Conservation (phyloP, 2,797 vertebrate species). For the Peromyscus aztecus region DNA sequence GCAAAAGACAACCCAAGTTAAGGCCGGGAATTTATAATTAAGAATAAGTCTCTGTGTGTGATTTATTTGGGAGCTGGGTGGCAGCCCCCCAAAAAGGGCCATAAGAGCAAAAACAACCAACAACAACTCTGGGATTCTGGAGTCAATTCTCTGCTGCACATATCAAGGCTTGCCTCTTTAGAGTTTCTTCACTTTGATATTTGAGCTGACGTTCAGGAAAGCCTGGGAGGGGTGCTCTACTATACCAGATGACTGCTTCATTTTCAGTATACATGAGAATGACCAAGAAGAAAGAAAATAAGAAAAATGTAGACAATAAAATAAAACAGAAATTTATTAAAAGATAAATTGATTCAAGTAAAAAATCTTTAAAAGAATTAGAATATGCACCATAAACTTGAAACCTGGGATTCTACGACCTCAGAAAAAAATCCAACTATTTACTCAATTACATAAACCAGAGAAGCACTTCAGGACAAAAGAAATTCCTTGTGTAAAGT, state of each 20-base stretch:
- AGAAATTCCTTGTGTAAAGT: slow-evolving; percentile 19
- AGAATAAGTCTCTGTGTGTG: too few species aligned
- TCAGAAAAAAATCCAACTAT: slow-evolving; percentile 34
- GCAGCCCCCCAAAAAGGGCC: too few species aligned
- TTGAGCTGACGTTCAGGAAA: not conserved
- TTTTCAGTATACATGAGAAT: not conserved
- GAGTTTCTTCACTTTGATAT: not conserved
- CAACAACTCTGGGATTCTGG: not conserved
- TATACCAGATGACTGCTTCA: not conserved
- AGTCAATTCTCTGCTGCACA: not conserved
- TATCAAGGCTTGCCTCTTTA: not conserved
- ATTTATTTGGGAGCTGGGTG: too few species aligned
- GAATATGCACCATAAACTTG: not conserved
- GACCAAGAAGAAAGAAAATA: not conserved
- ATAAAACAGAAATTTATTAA: slow-evolving; percentile 29
- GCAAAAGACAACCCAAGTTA: too few species aligned
- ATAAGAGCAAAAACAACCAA: too few species aligned
- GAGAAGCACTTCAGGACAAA: slow-evolving; percentile 48
- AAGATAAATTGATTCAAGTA: slow-evolving; percentile 33
- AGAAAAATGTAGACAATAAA: not conserved
- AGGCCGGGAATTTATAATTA: too few species aligned
- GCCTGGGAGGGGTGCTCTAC: not conserved
- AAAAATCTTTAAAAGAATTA: not conserved
- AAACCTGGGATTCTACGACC: not conserved
- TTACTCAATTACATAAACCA: slow-evolving; percentile 53